phyloP scores from a whole-genome alignment of 2,113 vertebrate genomes.

The Recurvirostra avosetta region DNA sequence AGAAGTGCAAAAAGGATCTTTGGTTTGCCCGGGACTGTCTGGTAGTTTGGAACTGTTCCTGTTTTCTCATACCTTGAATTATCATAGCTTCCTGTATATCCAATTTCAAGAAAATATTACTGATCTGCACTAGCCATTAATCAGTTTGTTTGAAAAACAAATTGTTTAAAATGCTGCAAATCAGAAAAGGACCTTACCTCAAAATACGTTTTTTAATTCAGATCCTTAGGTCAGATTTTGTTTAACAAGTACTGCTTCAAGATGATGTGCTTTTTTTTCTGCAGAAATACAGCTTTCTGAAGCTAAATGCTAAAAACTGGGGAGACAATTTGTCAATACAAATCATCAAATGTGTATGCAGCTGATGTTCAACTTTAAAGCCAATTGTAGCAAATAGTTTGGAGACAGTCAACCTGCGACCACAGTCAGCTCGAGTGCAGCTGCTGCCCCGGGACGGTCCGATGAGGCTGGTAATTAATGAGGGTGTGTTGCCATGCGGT shows the following conservation, averaged over 20 bases:
- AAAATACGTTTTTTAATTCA: background rate
- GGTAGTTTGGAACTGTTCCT: background rate
- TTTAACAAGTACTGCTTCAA: background rate
- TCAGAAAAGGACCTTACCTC: background rate
- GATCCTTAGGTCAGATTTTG: background rate
- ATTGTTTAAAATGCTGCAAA: background rate
- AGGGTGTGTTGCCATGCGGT: background rate
- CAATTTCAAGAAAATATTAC: background rate
- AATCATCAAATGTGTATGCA: background rate
- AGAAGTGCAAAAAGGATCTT: background rate
- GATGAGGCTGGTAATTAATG: rapidly evolving
- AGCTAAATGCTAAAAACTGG: background rate
- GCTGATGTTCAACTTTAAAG: background rate
- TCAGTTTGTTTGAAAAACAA: background rate
- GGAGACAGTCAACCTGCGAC: background rate
- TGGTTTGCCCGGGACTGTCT: background rate
- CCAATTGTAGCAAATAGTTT: background rate
- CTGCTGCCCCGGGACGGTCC: background rate
- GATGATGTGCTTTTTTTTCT: background rate
- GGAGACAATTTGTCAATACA: background rate
- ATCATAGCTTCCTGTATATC: background rate
- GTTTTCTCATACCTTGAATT: background rate
- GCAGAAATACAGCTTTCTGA: background rate
- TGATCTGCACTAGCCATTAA: background rate
- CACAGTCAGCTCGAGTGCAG: background rate